Base-by-base conservation (phyloP, 2,888 invertebrate genomes). In the Drosophila mimetica region DNA sequence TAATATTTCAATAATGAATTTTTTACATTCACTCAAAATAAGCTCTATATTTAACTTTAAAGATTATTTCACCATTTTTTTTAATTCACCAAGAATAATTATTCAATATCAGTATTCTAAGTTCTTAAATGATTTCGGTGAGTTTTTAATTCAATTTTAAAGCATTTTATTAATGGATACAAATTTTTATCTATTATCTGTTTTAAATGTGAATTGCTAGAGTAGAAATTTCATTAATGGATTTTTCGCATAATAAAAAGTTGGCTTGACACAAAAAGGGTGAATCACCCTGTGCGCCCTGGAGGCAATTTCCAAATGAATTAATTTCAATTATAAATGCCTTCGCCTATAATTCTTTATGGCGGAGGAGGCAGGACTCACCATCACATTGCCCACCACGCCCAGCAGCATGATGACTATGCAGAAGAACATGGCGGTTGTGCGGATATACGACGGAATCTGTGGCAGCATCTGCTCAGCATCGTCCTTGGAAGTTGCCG, bases 321-420 rank as follows among this genome's bases (percentile, higher is more conserved):
- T 53, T 57, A 54, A 54, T 57, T 57, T 54, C 36, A 57, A 54
- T 57, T 54, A 36, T 36, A 11, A 57, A 53, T 18, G 36, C 36
- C 25, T 55, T 18, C 13, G 30, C 30, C 28, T 18, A 30, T 16
- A 16, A 7, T 18, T 46, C 16, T 11, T 13, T 11, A 16, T 16
- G 30, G 41, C 4, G 8, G 1, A 9, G 1, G 22, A 18, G n/a
- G 28, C n/a, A 25, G 39, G 25, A 81, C 90, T 90, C 64, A 92
- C 98, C 95, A 98, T 96, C 71, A 97, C 94, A 90, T 98, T 98
- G 20, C 98, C 98, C 76, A 97, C 94, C 72, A 97, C 96, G 36
- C 98, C 98, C 79, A 98, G 93, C 88, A 96, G 94, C 94, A 98
- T 96, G 82, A 98, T 96, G 77, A 96, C 93, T 87, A 96, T 95